Evolutionary conservation across 2,113 vertebrate species (phyloP).

Genomic region (Erinaceus europaeus): DNA sequence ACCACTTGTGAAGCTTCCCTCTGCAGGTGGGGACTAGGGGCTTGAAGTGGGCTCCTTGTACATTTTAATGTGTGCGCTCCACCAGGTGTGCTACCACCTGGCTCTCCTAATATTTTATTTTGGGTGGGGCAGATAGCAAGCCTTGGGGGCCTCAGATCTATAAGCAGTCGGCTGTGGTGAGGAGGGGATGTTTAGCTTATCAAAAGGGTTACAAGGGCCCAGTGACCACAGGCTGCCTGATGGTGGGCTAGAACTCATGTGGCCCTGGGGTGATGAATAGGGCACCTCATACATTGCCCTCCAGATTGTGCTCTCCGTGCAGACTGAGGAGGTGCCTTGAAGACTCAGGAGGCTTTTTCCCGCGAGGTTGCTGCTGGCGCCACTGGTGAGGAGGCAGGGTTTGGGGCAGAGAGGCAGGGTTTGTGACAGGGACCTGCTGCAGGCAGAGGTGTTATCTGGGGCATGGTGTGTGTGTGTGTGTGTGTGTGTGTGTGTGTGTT

Average conservation of each 20-base stretch:
- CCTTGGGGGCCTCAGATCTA: background rate
- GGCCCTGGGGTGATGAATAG: background rate
- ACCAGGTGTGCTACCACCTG: too few relatives aligned
- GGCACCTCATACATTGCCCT: background rate
- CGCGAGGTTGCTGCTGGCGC: background rate
- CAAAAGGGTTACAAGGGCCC: background rate
- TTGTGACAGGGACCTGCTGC: background rate
- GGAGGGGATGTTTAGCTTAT: background rate
- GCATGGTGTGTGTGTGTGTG: too few relatives aligned
- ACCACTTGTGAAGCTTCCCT: too few relatives aligned
- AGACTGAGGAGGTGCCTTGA: background rate
- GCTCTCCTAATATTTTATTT: too few relatives aligned
- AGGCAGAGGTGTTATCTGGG: background rate
- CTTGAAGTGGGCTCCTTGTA: too few relatives aligned
- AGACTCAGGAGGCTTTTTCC: background rate
- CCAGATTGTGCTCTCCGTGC: background rate
- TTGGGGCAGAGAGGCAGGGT: background rate
- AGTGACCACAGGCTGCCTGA: rapidly evolving
- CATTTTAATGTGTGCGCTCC: too few relatives aligned
- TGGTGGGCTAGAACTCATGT: background rate
- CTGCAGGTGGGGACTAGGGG: too few relatives aligned
- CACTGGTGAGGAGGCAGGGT: background rate
- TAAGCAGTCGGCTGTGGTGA: background rate
- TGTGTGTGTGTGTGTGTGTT: too few relatives aligned
- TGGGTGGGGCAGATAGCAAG: background rate